phyloP scores from a whole-genome alignment of 37 sponge, comb jelly and placozoan genomes.

The Halichondria panicea region DNA sequence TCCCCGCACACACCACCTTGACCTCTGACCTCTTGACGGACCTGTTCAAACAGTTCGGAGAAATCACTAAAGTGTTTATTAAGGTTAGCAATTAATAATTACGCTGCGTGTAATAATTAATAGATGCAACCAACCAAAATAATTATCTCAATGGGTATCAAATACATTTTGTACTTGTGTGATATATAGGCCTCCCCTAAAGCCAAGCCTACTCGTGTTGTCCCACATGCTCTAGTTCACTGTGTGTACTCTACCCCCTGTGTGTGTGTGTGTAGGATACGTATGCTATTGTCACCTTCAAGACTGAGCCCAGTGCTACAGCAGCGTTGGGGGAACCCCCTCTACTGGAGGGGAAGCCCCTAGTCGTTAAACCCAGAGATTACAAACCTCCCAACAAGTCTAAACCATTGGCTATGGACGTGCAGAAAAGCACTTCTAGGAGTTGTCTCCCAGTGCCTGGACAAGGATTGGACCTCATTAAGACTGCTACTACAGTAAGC shows the following conservation, averaged over 20 bases:
- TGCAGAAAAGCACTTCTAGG: not conserved
- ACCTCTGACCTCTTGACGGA: conserved; percentile 3
- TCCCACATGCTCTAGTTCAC: too few species aligned
- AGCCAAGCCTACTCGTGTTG: too few species aligned
- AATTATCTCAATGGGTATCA: too few species aligned
- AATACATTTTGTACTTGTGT: too few species aligned
- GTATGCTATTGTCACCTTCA: conserved; percentile 39
- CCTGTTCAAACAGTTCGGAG: not conserved
- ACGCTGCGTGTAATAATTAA: too few species aligned
- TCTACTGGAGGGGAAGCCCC: conserved; percentile 25
- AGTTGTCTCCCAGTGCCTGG: too few species aligned
- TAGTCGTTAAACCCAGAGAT: conserved; percentile 49
- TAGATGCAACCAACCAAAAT: too few species aligned
- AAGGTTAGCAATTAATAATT: too few species aligned
- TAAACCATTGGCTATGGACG: not conserved
- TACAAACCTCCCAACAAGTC: not conserved
- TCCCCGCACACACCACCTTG: conserved; percentile 1
- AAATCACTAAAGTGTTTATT: not conserved
- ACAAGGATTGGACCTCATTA: not conserved
- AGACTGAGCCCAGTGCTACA: conserved; percentile 9
- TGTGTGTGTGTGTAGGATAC: conserved; percentile 9
- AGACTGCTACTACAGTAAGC: not conserved
- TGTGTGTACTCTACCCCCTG: too few species aligned
- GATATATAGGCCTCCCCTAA: too few species aligned
- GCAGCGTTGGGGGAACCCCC: conserved; percentile 18